Conservation (phyloP, 64 coral and sea anemone species). For the Dendronephthya gigantea region DNA sequence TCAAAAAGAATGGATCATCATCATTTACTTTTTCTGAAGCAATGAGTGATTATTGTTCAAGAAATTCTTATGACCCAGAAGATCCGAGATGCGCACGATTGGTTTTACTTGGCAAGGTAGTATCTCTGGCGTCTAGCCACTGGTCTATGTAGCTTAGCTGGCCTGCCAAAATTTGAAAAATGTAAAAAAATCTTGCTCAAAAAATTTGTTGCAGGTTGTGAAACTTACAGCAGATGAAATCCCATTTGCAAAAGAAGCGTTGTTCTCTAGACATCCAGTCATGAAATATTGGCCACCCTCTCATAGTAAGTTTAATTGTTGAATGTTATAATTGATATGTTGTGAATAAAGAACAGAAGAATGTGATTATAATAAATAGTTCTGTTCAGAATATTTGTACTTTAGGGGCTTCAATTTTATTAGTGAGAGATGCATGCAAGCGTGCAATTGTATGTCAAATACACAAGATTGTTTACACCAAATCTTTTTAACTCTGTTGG, state of each 20-base stretch:
- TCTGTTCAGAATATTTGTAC: too few species aligned
- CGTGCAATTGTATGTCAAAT: background rate
- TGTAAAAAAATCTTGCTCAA: too few species aligned
- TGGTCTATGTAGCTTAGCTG: too few species aligned
- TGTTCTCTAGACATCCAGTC: slow-evolving; percentile 4
- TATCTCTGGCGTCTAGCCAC: background rate
- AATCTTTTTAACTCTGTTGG: background rate
- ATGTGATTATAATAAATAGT: background rate
- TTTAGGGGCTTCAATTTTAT: too few species aligned
- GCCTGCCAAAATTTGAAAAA: too few species aligned
- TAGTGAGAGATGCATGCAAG: too few species aligned
- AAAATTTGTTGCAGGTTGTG: background rate
- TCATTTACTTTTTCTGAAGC: background rate
- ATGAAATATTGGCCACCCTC: background rate
- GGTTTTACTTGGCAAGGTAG: background rate
- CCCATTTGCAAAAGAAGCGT: background rate
- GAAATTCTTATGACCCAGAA: background rate
- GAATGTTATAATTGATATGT: background rate
- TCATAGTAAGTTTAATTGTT: background rate
- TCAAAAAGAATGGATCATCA: background rate
- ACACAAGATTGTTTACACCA: background rate
- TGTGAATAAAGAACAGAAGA: too few species aligned
- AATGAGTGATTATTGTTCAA: background rate
- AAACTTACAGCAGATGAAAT: background rate
- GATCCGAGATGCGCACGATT: background rate